Percentiles rank a stretch among this genome's conserved stretches.
Conservation (phyloP, 2,888 invertebrate genomes). For the Choristoneura rosaceana region DNA sequence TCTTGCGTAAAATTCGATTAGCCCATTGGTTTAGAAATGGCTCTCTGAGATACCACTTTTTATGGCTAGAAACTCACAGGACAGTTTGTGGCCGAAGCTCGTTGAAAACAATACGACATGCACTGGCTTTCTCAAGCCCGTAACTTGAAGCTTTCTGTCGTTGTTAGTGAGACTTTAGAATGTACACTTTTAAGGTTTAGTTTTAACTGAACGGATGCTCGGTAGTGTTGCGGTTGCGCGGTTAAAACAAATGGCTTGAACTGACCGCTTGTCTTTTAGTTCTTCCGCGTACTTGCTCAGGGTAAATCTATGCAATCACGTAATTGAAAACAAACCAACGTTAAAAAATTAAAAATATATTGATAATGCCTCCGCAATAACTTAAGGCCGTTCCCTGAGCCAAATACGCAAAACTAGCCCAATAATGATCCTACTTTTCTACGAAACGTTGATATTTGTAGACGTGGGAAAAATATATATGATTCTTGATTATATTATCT, state of each 20-base stretch:
- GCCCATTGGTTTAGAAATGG: not conserved
- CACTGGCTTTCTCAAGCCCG: not conserved
- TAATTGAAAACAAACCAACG: too few species aligned
- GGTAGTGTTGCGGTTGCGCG: not conserved
- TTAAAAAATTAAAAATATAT: too few species aligned
- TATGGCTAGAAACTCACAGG: not conserved
- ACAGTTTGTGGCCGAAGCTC: not conserved
- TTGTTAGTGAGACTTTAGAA: not conserved
- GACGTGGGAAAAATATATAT: too few species aligned
- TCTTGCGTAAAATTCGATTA: not conserved
- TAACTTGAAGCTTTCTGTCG: not conserved
- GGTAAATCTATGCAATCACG: not conserved
- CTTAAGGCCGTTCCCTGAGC: too few species aligned
- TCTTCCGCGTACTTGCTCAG: not conserved
- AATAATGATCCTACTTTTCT: too few species aligned
- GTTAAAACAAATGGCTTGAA: not conserved
- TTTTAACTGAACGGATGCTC: not conserved
- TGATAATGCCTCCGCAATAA: too few species aligned
- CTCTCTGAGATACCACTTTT: not conserved
- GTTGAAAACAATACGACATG: not conserved
- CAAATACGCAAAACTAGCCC: too few species aligned
- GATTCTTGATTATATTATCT: too few species aligned
- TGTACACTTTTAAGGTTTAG: not conserved
- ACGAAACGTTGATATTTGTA: too few species aligned
- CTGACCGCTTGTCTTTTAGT: slow-evolving; percentile 7